Base-by-base conservation (phyloP, 1,140 invertebrate species). In the Chlorops oryzae region DNA sequence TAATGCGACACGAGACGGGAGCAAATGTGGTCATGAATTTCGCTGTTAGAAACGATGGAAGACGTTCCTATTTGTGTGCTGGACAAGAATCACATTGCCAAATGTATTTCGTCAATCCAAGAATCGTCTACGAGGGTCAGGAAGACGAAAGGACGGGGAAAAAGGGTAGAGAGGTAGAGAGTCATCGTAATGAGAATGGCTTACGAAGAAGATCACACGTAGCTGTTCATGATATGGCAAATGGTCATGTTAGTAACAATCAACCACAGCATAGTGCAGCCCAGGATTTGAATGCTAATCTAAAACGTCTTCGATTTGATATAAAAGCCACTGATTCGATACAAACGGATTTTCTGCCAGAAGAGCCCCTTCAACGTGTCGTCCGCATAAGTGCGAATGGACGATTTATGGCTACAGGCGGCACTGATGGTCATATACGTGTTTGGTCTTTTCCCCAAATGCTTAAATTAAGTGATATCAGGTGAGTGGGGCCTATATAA, bases 81-180 rank as follows among this genome's bases (percentile, higher is more conserved):
- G 92, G 92, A 2, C 87, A 93, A 74, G 91, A 96, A 76, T 91
- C 86, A 45, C 86, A 91, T 61, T 95, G 91, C 73, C 88, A 92
- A 61, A 75, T 94, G 53, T 95, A 94, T 65, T 83, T 81, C 67
- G 82, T 96, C 1, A 86, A 85, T 64, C 80, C 84, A 38, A 81
- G 83, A 50, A 75, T 89, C 54, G 77, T 78, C 39, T 75, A 74
- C 51, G 74, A 67, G 38, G 52, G 53, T 0, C 57, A 62, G 24
- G 50, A 21, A 24, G 22, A 3, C 5, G 44, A 50, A 25, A 40
- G 20, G 25, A 28, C 25, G 22, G 55, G 52, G 0, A 55, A 50
- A 9, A 40, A 24, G 28, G 53, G 59, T 22, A 47, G 32, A 67
- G 13, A 63, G 54, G 54, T 67, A 51, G 53, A 57, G 2, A 56